Base-by-base conservation (phyloP, 2,888 invertebrate species). In the Agrotis ipsilon region DNA sequence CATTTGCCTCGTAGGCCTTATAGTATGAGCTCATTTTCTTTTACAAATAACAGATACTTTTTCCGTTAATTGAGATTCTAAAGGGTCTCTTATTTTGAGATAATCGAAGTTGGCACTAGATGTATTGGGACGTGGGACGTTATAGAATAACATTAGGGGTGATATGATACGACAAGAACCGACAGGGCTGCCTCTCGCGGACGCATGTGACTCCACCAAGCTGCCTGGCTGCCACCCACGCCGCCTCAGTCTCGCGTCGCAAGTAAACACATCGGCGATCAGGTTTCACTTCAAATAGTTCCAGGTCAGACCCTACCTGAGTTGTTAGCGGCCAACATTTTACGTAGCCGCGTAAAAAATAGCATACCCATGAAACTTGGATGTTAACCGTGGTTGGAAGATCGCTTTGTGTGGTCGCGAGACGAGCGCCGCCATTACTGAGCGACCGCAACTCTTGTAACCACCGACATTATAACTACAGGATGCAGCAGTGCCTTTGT, bases 371-470 rank as follows among this genome's bases (percentile, higher is more conserved):
- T 75, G 62, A 59, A 68, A 46, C 45, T 21, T 46, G 16, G 27
- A 48, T 59, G 27, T 57, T 55, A 39, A 19, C 39, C 32, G 46
- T 24, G 61, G 24, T 57, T 18, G 14, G 74, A 14, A 57, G 60
- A 66, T 45, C 75, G 58, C 62, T 54, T 51, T 74, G 75, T 77
- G 75, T 75, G 76, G 76, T 80, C 80, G 68, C 32, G 55, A 18
- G 61, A 11, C 62, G 45, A 51, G 27, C n/a, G 52, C 54, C 21
- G 68, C 52, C 72, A 69, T 76, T 51, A 48, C 49, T 46, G 62
- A 18, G 16, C 3, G 6, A 76, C 75, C 75, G 62, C 75, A 63
- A 70, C n/a, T 55, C 46, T 49, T 39, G 73, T 19, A 59, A 54
- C 13, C 18, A 43, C 64, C n/a, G 32, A 49, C 16, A 27, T 32